These are phyloP conservation scores for Neodontobutis hainanensis DNA, from an alignment of 2,113 vertebrate species.

Conservation along the genomic window DNA sequence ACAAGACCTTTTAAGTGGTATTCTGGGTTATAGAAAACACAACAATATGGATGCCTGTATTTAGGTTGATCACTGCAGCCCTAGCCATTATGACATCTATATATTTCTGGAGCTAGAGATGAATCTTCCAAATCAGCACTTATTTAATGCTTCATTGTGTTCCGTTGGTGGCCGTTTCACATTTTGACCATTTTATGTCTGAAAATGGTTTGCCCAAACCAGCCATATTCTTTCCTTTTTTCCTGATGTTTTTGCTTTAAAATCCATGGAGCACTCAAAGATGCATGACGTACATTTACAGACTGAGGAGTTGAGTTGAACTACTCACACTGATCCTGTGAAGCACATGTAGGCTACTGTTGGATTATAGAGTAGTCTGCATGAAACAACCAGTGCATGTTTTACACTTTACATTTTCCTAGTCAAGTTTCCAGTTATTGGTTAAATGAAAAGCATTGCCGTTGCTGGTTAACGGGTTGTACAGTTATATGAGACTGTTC, in stretches of 20 bases:
- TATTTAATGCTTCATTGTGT: constrained; percentile 65
- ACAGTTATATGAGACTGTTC: constrained; percentile 15
- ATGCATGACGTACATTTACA: constrained; percentile 55
- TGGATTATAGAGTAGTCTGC: constrained; percentile 32
- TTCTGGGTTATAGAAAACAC: not conserved
- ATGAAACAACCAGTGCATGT: constrained; percentile 63
- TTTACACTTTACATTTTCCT: constrained; percentile 14
- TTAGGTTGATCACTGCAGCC: not conserved
- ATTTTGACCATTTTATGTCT: constrained; percentile 69
- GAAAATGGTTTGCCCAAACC: constrained; percentile 64
- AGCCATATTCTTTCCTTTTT: constrained; percentile 58
- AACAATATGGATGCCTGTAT: not conserved
- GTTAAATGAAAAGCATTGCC: not conserved
- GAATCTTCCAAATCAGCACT: constrained; percentile 76
- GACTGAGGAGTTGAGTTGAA: not conserved
- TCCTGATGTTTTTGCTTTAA: constrained; percentile 57
- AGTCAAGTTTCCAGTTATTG: not conserved
- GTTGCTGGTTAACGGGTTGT: constrained; percentile 10
- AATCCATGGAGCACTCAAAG: constrained; percentile 52
- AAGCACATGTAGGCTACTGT: not conserved
- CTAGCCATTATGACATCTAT: constrained; percentile 10
- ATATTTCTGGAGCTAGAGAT: constrained; percentile 57
- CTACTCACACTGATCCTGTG: constrained; percentile 5
- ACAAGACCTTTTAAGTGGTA: too few relatives aligned
- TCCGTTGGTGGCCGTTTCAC: constrained; percentile 60